Conservation (phyloP, 64 coral and sea anemone species). For the Actinia equina region DNA sequence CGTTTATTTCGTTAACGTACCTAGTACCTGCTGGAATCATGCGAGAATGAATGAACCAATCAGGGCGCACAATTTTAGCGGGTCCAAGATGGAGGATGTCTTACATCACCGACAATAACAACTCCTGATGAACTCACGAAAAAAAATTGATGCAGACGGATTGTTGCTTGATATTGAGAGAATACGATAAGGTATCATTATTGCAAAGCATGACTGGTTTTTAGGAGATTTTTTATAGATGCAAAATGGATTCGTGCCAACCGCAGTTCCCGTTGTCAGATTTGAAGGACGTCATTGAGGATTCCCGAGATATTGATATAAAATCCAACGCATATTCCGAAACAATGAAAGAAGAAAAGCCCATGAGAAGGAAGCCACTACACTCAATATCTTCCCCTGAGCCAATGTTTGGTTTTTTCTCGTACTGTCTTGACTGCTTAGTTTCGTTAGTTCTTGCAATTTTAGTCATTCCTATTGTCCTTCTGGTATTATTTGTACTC, state of each 20-base stretch:
- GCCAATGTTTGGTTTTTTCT: neutral
- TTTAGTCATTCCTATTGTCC: slow-evolving; percentile 47
- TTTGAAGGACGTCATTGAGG: neutral
- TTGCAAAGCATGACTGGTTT: neutral
- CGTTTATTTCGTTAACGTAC: too few species aligned
- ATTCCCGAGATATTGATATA: neutral
- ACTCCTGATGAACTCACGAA: neutral
- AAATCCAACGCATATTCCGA: neutral
- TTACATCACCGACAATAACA: neutral
- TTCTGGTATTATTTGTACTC: slow-evolving; percentile 23
- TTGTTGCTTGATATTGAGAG: neutral
- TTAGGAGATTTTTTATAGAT: neutral
- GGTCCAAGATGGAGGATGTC: neutral
- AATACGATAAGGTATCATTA: slow-evolving; percentile 14
- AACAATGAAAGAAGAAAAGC: slow-evolving; percentile 2
- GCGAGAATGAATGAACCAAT: neutral
- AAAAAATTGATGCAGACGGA: neutral
- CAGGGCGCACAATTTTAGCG: neutral
- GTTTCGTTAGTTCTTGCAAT: slow-evolving; percentile 20
- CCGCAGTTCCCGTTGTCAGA: neutral
- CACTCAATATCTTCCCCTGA: neutral
- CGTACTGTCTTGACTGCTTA: slow-evolving; percentile 51
- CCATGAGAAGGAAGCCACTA: neutral
- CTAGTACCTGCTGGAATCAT: neutral
- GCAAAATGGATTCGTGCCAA: neutral